Conservation (phyloP, 2,888 invertebrate species). For the Dexiosoma caninum region DNA sequence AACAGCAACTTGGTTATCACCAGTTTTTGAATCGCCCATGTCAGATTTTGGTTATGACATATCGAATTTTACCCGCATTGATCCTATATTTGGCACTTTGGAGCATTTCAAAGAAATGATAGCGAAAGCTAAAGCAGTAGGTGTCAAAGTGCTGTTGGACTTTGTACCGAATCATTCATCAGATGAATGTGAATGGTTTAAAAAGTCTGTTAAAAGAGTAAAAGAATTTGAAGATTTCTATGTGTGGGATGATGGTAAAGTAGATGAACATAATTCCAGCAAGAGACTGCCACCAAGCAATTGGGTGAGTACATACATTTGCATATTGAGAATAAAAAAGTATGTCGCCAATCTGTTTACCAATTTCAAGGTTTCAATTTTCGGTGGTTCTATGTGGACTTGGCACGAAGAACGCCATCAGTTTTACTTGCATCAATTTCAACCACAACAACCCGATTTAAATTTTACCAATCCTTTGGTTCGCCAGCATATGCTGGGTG, state of each 20-base stretch:
- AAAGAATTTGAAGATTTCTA: conserved; percentile 86
- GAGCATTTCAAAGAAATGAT: conserved; percentile 83
- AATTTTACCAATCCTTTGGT: conserved; percentile 81
- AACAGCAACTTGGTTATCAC: conserved; percentile 84
- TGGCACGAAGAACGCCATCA: conserved; percentile 80
- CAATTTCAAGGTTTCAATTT: no score
- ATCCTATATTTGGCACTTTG: conserved; percentile 82
- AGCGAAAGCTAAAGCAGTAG: conserved; percentile 79
- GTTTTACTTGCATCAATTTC: conserved; percentile 83
- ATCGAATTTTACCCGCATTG: conserved; percentile 83
- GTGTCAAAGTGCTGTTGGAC: conserved; percentile 80
- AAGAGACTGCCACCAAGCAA: conserved; percentile 78
- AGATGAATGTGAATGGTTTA: conserved; percentile 91
- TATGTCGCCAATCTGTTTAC: no score
- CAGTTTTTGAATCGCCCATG: conserved; percentile 86
- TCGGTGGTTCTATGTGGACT: conserved; percentile 82
- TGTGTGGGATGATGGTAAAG: conserved; percentile 84
- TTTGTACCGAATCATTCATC: conserved; percentile 88
- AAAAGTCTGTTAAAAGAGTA: conserved; percentile 82
- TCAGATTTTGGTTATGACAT: conserved; percentile 89
- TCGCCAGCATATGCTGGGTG: conserved; percentile 79
- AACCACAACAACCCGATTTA: conserved; percentile 82
- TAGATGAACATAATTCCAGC: conserved; percentile 65
- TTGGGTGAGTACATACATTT: conserved; percentile 79
- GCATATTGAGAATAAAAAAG: no score